Conservation (phyloP, 92 coral and sea anemone genomes). For the Anthopleura xanthogrammica region DNA sequence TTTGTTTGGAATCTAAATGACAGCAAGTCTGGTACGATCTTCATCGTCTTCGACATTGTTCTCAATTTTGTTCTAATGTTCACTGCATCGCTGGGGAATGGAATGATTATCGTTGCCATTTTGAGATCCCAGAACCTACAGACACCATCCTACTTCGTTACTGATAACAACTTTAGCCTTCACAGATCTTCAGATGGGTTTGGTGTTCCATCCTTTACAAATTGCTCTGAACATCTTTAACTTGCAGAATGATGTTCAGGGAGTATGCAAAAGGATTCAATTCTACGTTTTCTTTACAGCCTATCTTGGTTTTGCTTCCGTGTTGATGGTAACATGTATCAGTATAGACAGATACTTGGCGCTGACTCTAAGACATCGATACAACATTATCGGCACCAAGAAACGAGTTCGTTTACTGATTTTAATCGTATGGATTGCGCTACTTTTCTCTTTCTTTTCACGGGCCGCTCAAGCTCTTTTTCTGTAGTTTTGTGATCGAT, state of each 20-base stretch:
- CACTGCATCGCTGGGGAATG: constrained; percentile 31
- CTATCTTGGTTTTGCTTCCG: constrained; percentile 16
- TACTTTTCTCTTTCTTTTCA: not conserved
- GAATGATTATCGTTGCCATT: constrained; percentile 27
- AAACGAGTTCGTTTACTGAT: constrained; percentile 35
- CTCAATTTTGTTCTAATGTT: constrained; percentile 1
- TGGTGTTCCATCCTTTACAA: constrained; percentile 32
- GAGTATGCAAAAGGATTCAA: constrained; percentile 20
- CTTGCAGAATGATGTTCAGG: not conserved
- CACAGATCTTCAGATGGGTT: constrained; percentile 40
- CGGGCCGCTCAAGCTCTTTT: too few relatives aligned
- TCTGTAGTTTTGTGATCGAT: too few relatives aligned
- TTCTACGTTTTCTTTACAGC: constrained; percentile 12
- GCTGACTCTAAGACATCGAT: constrained; percentile 39
- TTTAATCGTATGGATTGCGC: constrained; percentile 23
- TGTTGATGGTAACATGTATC: constrained; percentile 22
- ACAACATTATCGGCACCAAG: constrained; percentile 27
- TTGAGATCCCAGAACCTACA: constrained; percentile 33
- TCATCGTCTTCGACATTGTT: not conserved
- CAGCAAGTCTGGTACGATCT: too few relatives aligned
- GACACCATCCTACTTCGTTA: constrained; percentile 47
- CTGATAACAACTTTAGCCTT: constrained; percentile 49
- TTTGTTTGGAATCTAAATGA: too few relatives aligned
- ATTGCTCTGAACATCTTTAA: constrained; percentile 8
- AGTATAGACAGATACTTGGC: constrained; percentile 51